Conservation (phyloP, 2,888 invertebrate genomes). For the Hydrotaea diabolus region DNA sequence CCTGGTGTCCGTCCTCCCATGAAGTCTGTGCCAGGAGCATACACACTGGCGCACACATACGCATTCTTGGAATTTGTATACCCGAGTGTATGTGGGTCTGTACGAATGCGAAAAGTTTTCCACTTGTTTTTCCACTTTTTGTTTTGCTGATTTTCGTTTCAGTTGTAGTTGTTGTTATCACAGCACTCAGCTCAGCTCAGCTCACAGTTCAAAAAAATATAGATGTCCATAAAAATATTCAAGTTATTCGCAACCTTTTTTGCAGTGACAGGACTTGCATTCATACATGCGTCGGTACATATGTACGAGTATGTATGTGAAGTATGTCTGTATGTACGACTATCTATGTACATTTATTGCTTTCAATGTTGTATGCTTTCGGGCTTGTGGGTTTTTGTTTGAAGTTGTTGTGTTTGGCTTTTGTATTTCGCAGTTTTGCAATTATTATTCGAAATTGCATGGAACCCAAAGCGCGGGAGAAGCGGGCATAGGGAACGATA, state of each 20-base stretch:
- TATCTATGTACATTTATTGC: conserved; percentile 28
- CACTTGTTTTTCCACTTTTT: conserved; percentile 19
- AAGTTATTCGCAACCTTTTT: conserved; percentile 44
- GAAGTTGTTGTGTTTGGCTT: conserved; percentile 45
- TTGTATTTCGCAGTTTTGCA: conserved; percentile 50
- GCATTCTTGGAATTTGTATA: conserved; percentile 12
- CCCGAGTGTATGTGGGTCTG: background rate
- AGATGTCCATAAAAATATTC: conserved; percentile 43
- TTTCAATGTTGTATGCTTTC: conserved; percentile 9
- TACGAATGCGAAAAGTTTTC: background rate
- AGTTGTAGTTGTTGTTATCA: conserved; percentile 48
- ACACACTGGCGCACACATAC: conserved; percentile 14
- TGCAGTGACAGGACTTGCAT: background rate
- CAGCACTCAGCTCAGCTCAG: conserved; percentile 57
- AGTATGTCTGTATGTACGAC: background rate
- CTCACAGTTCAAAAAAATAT: conserved; percentile 52
- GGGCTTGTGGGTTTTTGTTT: background rate
- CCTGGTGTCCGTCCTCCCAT: background rate
- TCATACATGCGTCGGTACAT: background rate
- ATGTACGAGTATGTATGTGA: background rate
- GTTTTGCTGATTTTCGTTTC: conserved; percentile 37
- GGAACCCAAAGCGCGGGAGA: conserved; percentile 28
- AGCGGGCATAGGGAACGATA: conserved; percentile 21
- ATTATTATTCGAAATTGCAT: conserved; percentile 41
- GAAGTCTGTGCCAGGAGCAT: conserved; percentile 3